phyloP scores from a whole-genome alignment of 2,888 invertebrate genomes.

The Brachyptera risi region DNA sequence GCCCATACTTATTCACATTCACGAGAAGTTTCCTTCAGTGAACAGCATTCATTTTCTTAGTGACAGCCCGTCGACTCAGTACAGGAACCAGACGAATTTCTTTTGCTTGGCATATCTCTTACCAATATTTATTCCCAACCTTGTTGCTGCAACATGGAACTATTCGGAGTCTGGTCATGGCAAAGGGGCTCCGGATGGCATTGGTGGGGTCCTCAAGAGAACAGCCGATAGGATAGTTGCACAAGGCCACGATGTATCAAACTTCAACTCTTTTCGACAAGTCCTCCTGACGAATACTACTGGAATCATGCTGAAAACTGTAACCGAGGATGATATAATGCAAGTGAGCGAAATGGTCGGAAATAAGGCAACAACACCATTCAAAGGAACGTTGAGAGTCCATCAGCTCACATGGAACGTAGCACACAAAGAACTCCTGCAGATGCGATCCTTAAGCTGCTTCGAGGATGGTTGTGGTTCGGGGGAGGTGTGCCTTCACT shows the following conservation, averaged over 20 bases:
- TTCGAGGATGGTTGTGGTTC: neutral
- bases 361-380: neutral
- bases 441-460: neutral
- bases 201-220: neutral
- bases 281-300: neutral
- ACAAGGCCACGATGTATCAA: neutral
- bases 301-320: neutral
- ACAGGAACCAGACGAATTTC: conserved; percentile 42
- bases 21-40: conserved; percentile 24
- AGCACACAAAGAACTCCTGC: neutral
- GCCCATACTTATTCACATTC: conserved; percentile 37
- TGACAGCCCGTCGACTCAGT: conserved; percentile 42
- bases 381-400: neutral
- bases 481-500: neutral
- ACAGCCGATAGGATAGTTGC: neutral
- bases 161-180: neutral
- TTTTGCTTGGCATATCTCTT: conserved; percentile 28
- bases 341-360: neutral
- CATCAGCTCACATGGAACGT: neutral
- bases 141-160: neutral
- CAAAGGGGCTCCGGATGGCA: neutral
- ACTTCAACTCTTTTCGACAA: neutral
- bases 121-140: neutral
- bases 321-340: neutral
- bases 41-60: conserved; percentile 39